These are phyloP conservation scores for Ailuropoda melanoleuca DNA, from an alignment of 2,113 vertebrate genomes.

Conservation along the genomic window DNA sequence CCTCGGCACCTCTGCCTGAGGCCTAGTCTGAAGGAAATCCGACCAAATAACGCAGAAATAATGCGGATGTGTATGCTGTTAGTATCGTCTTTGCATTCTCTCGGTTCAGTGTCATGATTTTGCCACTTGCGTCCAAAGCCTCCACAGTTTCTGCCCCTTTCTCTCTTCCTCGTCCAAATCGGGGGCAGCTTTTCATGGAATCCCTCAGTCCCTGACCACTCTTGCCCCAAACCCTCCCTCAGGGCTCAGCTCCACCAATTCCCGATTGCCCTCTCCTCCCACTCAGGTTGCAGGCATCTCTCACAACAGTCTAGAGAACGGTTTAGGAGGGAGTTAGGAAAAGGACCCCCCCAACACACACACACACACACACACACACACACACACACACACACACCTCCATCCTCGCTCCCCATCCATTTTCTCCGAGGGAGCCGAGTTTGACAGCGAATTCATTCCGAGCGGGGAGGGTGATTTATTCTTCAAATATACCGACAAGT, in stretches of 20 bases:
- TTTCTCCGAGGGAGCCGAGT: conserved; percentile 83
- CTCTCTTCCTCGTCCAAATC: neutral
- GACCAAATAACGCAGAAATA: conserved; percentile 39
- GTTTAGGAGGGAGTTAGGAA: conserved; percentile 56
- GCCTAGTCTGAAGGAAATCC: conserved; percentile 44
- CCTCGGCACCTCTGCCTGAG: neutral
- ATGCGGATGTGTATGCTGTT: neutral
- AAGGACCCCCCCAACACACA: neutral
- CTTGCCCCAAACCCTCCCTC: neutral
- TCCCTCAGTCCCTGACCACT: neutral
- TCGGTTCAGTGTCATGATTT: conserved; percentile 28
- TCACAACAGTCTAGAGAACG: conserved; percentile 31
- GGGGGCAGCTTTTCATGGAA: neutral
- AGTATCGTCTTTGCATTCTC: neutral
- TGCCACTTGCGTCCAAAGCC: neutral
- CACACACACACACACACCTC: neutral
- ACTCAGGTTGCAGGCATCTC: neutral
- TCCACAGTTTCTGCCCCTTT: neutral
- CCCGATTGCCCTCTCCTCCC: neutral
- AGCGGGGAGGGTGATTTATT: conserved; percentile 86
- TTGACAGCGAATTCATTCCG: conserved; percentile 87
- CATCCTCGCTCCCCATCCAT: conserved; percentile 82
- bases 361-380: neutral
- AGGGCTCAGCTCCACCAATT: neutral
- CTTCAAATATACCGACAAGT: conserved; percentile 87